Conservation (phyloP, 2,888 invertebrate species). For the Conomelus anceps region DNA sequence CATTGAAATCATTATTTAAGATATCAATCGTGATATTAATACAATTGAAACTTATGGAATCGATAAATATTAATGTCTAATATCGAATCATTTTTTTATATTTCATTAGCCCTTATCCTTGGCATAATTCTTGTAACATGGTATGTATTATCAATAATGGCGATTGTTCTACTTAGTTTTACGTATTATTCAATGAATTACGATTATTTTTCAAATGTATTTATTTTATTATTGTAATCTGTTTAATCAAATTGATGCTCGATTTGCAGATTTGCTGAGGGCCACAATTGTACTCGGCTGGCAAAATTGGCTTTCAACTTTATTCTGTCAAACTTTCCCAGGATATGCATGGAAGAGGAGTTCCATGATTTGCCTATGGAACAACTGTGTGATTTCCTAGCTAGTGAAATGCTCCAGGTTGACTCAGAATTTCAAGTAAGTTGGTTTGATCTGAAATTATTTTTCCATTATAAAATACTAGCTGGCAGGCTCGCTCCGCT, state of each 20-base stretch:
- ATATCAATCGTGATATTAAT: neutral
- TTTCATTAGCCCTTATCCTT: no score
- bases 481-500: no score
- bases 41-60: no score
- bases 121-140: no score
- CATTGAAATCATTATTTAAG: neutral
- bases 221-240: neutral
- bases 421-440: conserved; percentile 81
- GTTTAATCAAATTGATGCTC: neutral
- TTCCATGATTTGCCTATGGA: conserved; percentile 74
- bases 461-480: no score
- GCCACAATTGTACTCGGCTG: conserved; percentile 73
- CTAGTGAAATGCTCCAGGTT: conserved; percentile 79
- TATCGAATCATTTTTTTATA: no score
- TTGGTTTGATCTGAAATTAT: neutral
- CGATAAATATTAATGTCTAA: no score
- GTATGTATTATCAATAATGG: no score
- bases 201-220: neutral
- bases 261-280: conserved; percentile 72
- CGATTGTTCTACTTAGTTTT: no score
- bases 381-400: conserved; percentile 66
- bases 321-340: conserved; percentile 78
- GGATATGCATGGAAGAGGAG: conserved; percentile 75
- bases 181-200: neutral
- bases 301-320: conserved; percentile 70